Conservation (phyloP, 2,888 invertebrate genomes). For the Galeruca laticollis region DNA sequence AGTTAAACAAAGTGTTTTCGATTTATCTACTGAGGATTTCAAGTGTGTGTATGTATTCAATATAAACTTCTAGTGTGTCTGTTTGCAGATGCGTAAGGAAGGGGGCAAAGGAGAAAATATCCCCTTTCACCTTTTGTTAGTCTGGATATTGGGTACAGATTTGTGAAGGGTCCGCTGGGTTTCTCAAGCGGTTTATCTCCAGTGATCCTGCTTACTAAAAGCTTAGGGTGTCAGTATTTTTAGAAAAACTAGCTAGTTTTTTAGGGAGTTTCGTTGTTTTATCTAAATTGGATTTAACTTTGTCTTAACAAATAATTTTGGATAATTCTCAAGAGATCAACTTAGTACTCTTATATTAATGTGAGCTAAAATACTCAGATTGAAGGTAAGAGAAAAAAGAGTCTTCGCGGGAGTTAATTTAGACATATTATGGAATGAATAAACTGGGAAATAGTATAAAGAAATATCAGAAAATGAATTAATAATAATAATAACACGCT, state of each 20-base stretch:
- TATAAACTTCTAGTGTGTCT: slow-evolving; percentile 15
- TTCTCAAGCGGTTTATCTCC: background rate
- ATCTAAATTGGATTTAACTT: background rate
- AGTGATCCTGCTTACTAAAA: background rate
- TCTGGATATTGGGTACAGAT: background rate
- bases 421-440: no score
- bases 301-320: no score
- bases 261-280: background rate
- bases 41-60: slow-evolving; percentile 20
- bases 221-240: background rate
- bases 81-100: slow-evolving; percentile 15
- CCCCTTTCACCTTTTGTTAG: slow-evolving; percentile 8
- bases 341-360: no score
- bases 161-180: background rate
- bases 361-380: no score
- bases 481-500: no score
- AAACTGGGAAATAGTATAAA: no score
- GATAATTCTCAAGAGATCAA: no score
- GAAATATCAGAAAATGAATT: no score
- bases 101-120: slow-evolving; percentile 4
- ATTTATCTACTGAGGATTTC: slow-evolving; percentile 30
- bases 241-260: background rate
- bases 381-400: no score
- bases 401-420: no score
- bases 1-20: slow-evolving; percentile 32